These are phyloP conservation scores for Cirrhinus mrigala DNA, from an alignment of 2,797 vertebrate genomes.

Conservation along the genomic window DNA sequence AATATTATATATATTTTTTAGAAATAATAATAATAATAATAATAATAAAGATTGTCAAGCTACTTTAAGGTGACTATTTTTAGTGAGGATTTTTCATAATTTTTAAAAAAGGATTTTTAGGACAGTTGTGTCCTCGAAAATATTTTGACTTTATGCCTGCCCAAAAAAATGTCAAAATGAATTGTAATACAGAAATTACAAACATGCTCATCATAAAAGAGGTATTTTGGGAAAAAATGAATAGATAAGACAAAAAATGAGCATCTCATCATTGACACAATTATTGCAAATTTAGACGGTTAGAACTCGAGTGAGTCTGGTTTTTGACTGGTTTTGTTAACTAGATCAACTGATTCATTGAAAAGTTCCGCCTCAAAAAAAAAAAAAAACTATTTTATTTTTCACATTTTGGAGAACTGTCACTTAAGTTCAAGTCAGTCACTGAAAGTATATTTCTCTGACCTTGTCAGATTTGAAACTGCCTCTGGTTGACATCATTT, in stretches of 20 bases:
- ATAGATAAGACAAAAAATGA: not conserved
- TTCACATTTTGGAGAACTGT: not conserved
- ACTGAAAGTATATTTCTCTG: not conserved
- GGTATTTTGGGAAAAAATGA: not conserved
- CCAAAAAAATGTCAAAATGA: not conserved
- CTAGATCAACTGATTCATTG: not conserved
- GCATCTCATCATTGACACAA: not conserved
- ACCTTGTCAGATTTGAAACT: not conserved
- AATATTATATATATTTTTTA: not conserved
- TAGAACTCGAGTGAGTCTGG: not conserved
- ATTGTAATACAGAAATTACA: not conserved
- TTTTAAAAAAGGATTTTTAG: not conserved
- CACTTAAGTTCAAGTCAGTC: not conserved
- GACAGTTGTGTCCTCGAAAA: not conserved
- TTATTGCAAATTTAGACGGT: not conserved
- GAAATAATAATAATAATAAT: not conserved
- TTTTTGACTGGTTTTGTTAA: constrained; percentile 4
- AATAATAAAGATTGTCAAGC: not conserved
- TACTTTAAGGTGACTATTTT: not conserved
- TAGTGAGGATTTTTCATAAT: not conserved
- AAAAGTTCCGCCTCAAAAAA: too few species aligned
- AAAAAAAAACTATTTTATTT: too few species aligned
- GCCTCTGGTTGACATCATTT: constrained; percentile 17
- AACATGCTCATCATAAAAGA: not conserved
- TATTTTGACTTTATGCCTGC: not conserved